These are phyloP conservation scores for Nannoperca obscura DNA, from an alignment of 2,797 vertebrate genomes.

Conservation along the genomic window DNA sequence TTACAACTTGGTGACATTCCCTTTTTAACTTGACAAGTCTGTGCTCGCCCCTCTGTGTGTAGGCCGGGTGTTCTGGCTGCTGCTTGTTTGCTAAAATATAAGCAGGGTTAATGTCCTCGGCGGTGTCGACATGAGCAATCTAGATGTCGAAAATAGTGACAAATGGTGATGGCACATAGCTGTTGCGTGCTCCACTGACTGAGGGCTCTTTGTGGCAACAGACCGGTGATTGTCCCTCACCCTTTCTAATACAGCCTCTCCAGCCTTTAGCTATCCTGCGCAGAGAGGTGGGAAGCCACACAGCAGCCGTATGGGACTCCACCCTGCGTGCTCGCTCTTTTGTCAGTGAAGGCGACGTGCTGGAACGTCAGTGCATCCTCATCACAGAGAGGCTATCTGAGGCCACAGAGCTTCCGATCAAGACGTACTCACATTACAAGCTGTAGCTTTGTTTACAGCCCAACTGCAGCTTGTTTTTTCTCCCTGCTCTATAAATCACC, in stretches of 20 bases:
- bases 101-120: slow-evolving; percentile 53
- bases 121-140: slow-evolving; percentile 44
- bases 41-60: slow-evolving; percentile 69
- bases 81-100: slow-evolving; percentile 55
- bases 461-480: slow-evolving; percentile 57
- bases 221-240: slow-evolving; percentile 25
- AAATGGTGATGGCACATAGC: slow-evolving; percentile 32
- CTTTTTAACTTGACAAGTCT: slow-evolving; percentile 85
- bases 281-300: slow-evolving; percentile 66
- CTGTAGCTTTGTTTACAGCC: slow-evolving; percentile 50
- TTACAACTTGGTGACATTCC: slow-evolving; percentile 88
- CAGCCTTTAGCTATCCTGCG: slow-evolving; percentile 19
- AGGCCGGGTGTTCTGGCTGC: slow-evolving; percentile 63
- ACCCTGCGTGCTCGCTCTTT: slow-evolving; percentile 53
- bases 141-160: slow-evolving; percentile 56
- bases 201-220: slow-evolving; percentile 40
- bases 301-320: slow-evolving; percentile 59
- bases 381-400: slow-evolving; percentile 69
- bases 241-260: slow-evolving; percentile 26
- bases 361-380: slow-evolving; percentile 39
- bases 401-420: slow-evolving; percentile 70
- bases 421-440: slow-evolving; percentile 53
- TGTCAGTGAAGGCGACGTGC: slow-evolving; percentile 48
- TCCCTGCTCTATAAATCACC: slow-evolving; percentile 50
- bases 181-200: slow-evolving; percentile 17